Conservation (phyloP, 2,888 invertebrate species). For the Osmoderma eremita region DNA sequence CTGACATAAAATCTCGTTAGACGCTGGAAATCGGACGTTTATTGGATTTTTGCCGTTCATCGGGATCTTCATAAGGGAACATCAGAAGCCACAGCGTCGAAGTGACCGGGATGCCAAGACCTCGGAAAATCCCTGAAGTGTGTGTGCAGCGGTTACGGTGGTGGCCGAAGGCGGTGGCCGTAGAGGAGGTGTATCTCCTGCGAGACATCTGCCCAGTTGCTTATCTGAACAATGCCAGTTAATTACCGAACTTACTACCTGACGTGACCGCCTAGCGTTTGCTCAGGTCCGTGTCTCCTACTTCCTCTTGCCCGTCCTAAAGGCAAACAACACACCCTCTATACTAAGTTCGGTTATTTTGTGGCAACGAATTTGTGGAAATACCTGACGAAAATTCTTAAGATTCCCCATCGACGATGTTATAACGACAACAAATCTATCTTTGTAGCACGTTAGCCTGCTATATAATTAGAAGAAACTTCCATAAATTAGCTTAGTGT, state of each 20-base stretch:
- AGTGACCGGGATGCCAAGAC: slow-evolving; percentile 34
- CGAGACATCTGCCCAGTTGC: slow-evolving; percentile 53
- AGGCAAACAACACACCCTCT: slow-evolving; percentile 33
- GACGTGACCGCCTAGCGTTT: slow-evolving; percentile 58
- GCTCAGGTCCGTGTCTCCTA: slow-evolving; percentile 46
- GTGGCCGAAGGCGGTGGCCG: not conserved
- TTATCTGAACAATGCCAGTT: slow-evolving; percentile 61
- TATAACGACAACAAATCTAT: slow-evolving; percentile 9
- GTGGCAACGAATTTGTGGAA: slow-evolving; percentile 25
- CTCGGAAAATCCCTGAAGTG: slow-evolving; percentile 29
- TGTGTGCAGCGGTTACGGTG: slow-evolving; percentile 1
- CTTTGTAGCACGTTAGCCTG: not conserved
- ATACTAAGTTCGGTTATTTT: slow-evolving; percentile 25
- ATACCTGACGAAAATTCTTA: slow-evolving; percentile 34
- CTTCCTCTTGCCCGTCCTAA: slow-evolving; percentile 25
- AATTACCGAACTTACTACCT: slow-evolving; percentile 61
- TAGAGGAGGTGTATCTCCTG: slow-evolving; percentile 32
- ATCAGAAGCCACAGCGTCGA: slow-evolving; percentile 24
- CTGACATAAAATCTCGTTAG: slow-evolving; percentile 25
- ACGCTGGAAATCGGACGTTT: slow-evolving; percentile 36
- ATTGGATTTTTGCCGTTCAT: slow-evolving; percentile 40
- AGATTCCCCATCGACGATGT: slow-evolving; percentile 28
- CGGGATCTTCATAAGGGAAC: slow-evolving; percentile 16
- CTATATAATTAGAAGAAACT: no score
- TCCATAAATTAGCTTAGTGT: no score